A percentile compares a stretch with the other conserved stretches of the same genome.
phyloP scores from a whole-genome alignment of 2,113 vertebrate genomes.

The Cephalopholis sonnerati region DNA sequence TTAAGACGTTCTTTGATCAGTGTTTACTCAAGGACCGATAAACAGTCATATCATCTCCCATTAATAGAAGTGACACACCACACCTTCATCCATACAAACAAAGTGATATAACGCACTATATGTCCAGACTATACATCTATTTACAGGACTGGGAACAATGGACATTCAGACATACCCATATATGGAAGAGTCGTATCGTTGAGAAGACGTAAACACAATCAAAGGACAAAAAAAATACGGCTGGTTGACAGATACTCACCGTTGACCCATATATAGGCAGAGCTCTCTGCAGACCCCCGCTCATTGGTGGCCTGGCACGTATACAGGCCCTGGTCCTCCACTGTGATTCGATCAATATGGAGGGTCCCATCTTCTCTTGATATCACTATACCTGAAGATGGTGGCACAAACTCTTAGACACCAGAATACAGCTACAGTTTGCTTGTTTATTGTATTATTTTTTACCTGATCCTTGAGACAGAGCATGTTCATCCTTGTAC shows the following conservation, averaged over 20 bases:
- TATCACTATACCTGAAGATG: conserved; percentile 89
- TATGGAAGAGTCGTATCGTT: conserved; percentile 34
- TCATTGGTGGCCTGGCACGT: conserved; percentile 91
- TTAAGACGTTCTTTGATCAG: conserved; percentile 56
- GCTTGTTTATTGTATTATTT: rapidly evolving
- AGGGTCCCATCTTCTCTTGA: conserved; percentile 88
- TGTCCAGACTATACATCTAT: conserved; percentile 36
- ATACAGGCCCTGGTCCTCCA: conserved; percentile 93
- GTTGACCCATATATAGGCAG: conserved; percentile 91
- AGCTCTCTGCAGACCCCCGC: conserved; percentile 89
- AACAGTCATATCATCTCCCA: conserved; percentile 57
- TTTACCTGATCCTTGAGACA: conserved; percentile 92
- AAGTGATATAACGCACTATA: conserved; percentile 3
- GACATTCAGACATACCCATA: conserved; percentile 45
- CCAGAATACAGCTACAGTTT: neutral
- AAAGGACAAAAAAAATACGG: neutral
- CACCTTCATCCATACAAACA: conserved; percentile 29
- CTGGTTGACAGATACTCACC: conserved; percentile 79
- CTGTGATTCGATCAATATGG: conserved; percentile 92
- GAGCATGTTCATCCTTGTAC: conserved; percentile 91
- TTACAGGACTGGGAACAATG: conserved; percentile 65
- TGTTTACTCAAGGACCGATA: conserved; percentile 56
- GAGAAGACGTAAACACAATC: conserved; percentile 29
- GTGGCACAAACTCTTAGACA: neutral
- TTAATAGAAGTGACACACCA: conserved; percentile 48